phyloP scores from a whole-genome alignment of 2,888 invertebrate species.

The Leptogaster cylindrica region DNA sequence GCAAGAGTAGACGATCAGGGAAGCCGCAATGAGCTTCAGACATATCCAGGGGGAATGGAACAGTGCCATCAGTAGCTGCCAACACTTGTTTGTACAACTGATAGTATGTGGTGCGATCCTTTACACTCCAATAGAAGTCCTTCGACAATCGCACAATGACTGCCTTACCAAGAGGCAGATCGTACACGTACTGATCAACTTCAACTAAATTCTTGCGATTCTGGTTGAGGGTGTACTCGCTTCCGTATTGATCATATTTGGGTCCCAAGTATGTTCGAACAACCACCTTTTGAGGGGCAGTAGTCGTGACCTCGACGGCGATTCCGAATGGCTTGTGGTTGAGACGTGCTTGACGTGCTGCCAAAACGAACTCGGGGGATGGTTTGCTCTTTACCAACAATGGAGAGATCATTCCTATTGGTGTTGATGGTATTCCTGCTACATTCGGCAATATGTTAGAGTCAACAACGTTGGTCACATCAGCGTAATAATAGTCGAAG shows the following conservation, averaged over 20 bases:
- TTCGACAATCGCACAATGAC: constrained; percentile 54
- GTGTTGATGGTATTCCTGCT: not conserved
- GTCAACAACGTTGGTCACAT: constrained; percentile 60
- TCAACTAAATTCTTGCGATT: constrained; percentile 71
- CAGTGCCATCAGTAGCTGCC: constrained; percentile 62
- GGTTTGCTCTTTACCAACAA: not conserved
- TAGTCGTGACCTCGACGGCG: constrained; percentile 67
- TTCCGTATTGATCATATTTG: constrained; percentile 67
- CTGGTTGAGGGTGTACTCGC: constrained; percentile 63
- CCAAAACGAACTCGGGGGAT: not conserved
- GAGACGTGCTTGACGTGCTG: constrained; percentile 62
- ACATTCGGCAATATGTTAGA: not conserved
- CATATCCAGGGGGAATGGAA: constrained; percentile 61
- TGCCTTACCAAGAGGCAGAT: constrained; percentile 65
- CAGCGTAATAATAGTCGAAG: constrained; percentile 71
- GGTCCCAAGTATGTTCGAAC: constrained; percentile 74
- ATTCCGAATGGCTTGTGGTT: constrained; percentile 74
- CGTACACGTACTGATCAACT: constrained; percentile 69
- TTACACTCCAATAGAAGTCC: constrained; percentile 61
- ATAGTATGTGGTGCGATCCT: constrained; percentile 65
- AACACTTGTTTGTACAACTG: constrained; percentile 63
- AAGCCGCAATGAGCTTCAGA: constrained; percentile 65
- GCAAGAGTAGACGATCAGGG: constrained; percentile 70
- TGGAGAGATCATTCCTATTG: not conserved
- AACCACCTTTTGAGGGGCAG: constrained; percentile 66